These are phyloP conservation scores for Antheraea yamamai DNA, from an alignment of 2,888 invertebrate species.

Conservation along the genomic window DNA sequence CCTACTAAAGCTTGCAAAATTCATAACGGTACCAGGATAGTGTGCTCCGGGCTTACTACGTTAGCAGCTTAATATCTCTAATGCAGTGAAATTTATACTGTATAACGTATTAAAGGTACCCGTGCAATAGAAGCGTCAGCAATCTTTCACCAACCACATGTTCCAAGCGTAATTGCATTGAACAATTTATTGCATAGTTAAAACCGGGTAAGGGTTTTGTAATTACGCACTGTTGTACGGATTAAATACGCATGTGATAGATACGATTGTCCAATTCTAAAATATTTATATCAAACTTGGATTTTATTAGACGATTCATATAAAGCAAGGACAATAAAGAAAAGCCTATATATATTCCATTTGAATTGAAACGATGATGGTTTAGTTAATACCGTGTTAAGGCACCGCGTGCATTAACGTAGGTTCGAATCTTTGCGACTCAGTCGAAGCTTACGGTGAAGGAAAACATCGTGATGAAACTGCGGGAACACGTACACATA, in stretches of 20 bases:
- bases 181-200: constrained; percentile 62
- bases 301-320: not conserved
- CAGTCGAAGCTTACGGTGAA: too few relatives aligned
- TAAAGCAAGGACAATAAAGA: not conserved
- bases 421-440: too few relatives aligned
- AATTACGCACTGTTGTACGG: constrained; percentile 45
- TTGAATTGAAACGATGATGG: too few relatives aligned
- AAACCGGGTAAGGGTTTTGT: constrained; percentile 45
- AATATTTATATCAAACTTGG: not conserved
- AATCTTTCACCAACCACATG: constrained; percentile 48
- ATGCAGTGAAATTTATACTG: constrained; percentile 41
- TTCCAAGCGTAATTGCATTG: constrained; percentile 55
- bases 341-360: not conserved
- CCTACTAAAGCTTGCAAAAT: constrained; percentile 11
- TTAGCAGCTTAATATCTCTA: constrained; percentile 21
- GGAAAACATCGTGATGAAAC: too few relatives aligned
- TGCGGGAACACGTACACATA: too few relatives aligned
- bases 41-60: constrained; percentile 25
- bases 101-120: constrained; percentile 40
- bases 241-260: constrained; percentile 22
- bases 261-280: not conserved
- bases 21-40: constrained; percentile 7
- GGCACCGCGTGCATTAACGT: too few relatives aligned
- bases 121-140: constrained; percentile 28
- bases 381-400: too few relatives aligned